These are phyloP conservation scores for Takifugu bimaculatus DNA, from an alignment of 2,113 vertebrate species.

Conservation along the genomic window DNA sequence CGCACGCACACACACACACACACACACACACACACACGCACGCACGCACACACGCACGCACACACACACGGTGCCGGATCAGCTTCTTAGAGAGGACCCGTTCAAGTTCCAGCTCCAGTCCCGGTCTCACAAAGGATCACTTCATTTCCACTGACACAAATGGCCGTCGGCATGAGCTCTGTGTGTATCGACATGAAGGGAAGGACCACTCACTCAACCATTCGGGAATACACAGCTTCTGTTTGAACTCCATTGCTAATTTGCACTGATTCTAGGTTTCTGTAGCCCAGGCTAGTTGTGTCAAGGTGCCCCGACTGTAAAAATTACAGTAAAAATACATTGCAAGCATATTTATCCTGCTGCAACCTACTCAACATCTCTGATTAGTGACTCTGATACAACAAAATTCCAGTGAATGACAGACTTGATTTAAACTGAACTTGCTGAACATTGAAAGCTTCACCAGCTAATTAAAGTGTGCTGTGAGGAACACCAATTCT, in stretches of 20 bases:
- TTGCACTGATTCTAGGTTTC: neutral
- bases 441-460: neutral
- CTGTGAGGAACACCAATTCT: neutral
- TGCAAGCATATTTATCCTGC: no score
- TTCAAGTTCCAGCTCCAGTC: constrained; percentile 46
- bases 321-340: no score
- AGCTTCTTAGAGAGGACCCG: constrained; percentile 56
- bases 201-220: constrained; percentile 22
- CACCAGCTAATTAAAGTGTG: constrained; percentile 12
- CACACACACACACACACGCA: no score
- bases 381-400: neutral
- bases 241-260: constrained; percentile 37
- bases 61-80: constrained; percentile 21
- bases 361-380: constrained; percentile 6
- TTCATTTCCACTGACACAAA: constrained; percentile 39
- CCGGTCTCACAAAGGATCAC: constrained; percentile 37
- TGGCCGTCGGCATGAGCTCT: constrained; percentile 27
- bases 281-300: no score
- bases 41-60: no score
- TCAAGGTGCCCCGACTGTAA: no score
- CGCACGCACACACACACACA: no score
- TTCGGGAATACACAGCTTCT: constrained; percentile 12
- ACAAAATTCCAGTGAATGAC: constrained; percentile 12
- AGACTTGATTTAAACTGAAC: no score
- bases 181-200: constrained; percentile 29